Percentiles rank a stretch among this genome's conserved stretches.
phyloP scores from a whole-genome alignment of 2,888 invertebrate species.

The Drosophila buzzatii region DNA sequence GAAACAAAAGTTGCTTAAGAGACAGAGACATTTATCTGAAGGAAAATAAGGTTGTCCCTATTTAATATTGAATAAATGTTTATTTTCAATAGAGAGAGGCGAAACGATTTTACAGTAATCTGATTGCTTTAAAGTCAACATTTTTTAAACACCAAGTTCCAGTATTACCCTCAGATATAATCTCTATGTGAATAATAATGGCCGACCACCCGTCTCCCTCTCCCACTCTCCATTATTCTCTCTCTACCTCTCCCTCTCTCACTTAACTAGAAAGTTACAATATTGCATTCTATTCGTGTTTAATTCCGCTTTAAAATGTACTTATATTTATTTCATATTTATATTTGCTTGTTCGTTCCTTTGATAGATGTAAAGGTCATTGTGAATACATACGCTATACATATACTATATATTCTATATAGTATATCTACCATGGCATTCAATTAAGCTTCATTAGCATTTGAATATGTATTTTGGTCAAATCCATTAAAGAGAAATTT shows the following conservation, averaged over 20 bases:
- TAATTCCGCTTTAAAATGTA: not conserved
- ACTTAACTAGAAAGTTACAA: not conserved
- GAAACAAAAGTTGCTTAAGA: not conserved
- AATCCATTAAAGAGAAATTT: not conserved
- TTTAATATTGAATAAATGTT: not conserved
- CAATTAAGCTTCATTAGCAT: not conserved
- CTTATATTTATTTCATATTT: not conserved
- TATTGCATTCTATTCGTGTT: not conserved
- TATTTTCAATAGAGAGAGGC: not conserved
- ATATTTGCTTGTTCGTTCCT: not conserved
- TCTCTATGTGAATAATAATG: not conserved
- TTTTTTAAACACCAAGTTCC: not conserved
- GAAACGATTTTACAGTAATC: no score
- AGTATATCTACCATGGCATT: rapidly evolving
- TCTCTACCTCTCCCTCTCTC: no score
- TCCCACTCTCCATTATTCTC: no score
- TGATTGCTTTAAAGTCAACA: not conserved
- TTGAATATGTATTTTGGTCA: not conserved
- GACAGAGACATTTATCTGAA: not conserved
- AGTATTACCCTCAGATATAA: not conserved
- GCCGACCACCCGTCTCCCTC: no score
- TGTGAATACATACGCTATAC: not conserved
- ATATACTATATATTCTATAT: not conserved
- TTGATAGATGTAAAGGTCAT: not conserved
- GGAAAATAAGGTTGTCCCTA: no score